Conservation (phyloP, 1,140 invertebrate genomes). For the Drosophila sp. region DNA sequence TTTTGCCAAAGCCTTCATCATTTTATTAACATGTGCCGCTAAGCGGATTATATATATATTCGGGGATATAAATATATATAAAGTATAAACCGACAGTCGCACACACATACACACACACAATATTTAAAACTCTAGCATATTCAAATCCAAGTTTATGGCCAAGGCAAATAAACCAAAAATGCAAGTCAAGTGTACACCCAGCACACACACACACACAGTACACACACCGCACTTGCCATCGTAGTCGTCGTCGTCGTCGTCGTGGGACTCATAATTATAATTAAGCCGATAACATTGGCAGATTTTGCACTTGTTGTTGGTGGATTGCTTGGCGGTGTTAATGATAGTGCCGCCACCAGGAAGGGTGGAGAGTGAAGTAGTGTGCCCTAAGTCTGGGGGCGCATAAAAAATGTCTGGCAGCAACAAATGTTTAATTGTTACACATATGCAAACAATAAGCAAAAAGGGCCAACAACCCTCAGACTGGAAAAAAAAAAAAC, state of each 20-base stretch:
- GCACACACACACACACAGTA: constrained; percentile 17
- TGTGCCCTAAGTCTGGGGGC: constrained; percentile 21
- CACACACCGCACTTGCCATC: constrained; percentile 16
- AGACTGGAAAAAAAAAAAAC: constrained; percentile 1
- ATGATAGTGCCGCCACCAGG: constrained; percentile 43
- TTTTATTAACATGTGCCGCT: constrained; percentile 76
- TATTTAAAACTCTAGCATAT: constrained; percentile 77
- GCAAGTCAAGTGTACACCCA: constrained; percentile 61
- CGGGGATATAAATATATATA: constrained; percentile 40
- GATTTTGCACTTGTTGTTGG: constrained; percentile 74
- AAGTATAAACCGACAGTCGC: constrained; percentile 30
- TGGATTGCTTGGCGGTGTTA: constrained; percentile 57
- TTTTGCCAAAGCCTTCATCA: constrained; percentile 10
- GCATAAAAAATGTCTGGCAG: constrained; percentile 73
- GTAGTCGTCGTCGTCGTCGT: constrained; percentile 56
- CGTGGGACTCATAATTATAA: constrained; percentile 77
- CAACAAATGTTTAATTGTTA: constrained; percentile 77
- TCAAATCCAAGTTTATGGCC: constrained; percentile 75
- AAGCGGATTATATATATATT: constrained; percentile 66
- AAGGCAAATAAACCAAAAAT: constrained; percentile 55
- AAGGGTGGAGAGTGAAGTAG: neutral
- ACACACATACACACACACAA: constrained; percentile 19
- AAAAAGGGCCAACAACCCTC: constrained; percentile 54
- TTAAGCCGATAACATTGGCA: constrained; percentile 79
- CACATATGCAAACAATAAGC: constrained; percentile 79